A percentile compares a stretch with the other conserved stretches of the same genome.
These are phyloP conservation scores for Trichopria drosophilae DNA, from an alignment of 2,888 invertebrate species.

Conservation along the genomic window DNA sequence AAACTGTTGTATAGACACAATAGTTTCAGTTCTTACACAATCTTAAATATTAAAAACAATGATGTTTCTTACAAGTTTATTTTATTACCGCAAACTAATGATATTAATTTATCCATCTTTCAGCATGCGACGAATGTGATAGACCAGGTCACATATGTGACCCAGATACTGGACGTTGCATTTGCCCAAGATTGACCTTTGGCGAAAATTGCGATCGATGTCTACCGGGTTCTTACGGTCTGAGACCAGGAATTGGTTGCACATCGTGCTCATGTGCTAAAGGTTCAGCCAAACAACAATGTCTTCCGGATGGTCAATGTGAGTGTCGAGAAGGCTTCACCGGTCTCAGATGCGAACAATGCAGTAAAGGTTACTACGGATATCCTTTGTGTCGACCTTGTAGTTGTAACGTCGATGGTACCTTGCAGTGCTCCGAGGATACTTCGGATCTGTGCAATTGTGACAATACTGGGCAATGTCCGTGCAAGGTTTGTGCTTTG, in stretches of 20 bases:
- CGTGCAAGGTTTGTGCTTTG: slow-evolving; percentile 73
- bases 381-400: slow-evolving; percentile 87
- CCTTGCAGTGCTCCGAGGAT: slow-evolving; percentile 61
- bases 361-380: slow-evolving; percentile 84
- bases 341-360: slow-evolving; percentile 78
- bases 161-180: slow-evolving; percentile 84
- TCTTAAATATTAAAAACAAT: too few species aligned
- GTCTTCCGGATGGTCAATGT: slow-evolving; percentile 77
- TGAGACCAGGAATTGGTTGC: slow-evolving; percentile 78
- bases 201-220: slow-evolving; percentile 84
- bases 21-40: too few species aligned
- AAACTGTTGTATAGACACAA: too few species aligned
- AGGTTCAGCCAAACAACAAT: slow-evolving; percentile 71
- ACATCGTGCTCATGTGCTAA: slow-evolving; percentile 73
- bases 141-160: slow-evolving; percentile 88
- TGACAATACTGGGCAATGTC: slow-evolving; percentile 76
- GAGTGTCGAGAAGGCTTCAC: slow-evolving; percentile 74
- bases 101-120: too few species aligned
- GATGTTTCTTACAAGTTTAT: too few species aligned
- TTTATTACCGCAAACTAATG: too few species aligned
- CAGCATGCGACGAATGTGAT: slow-evolving; percentile 78
- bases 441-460: slow-evolving; percentile 73
- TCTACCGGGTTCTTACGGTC: slow-evolving; percentile 78
- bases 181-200: slow-evolving; percentile 84
- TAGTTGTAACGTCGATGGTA: slow-evolving; percentile 78